Conservation (phyloP, 2,888 invertebrate species). For the Drosophila emarginata region DNA sequence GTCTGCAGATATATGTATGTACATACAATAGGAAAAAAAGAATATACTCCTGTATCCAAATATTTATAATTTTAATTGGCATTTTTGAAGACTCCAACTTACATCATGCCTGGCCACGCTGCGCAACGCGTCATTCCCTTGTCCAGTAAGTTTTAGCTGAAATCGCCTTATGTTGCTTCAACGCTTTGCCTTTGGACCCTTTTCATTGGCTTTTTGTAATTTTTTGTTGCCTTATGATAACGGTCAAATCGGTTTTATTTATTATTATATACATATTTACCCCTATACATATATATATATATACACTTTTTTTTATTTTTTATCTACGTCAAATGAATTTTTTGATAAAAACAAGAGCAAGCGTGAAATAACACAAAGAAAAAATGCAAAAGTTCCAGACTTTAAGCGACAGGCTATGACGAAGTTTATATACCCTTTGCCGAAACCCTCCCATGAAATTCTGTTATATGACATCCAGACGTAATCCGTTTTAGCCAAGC, state of each 20-base stretch:
- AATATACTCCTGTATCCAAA: conserved; percentile 1
- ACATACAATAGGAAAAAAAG: conserved; percentile 6
- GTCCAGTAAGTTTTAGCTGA: not conserved
- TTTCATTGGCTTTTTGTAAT: conserved; percentile 21
- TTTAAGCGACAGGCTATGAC: not conserved
- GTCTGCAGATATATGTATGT: conserved; percentile 15
- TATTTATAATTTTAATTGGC: conserved; percentile 72
- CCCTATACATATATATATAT: not conserved
- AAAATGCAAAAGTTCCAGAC: not conserved
- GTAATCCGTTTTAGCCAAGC: too few relatives aligned
- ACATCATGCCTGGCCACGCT: not conserved
- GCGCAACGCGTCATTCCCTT: not conserved
- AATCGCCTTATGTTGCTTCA: conserved; percentile 24
- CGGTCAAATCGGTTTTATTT: conserved; percentile 50
- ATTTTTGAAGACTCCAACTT: conserved; percentile 38
- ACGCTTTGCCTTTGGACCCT: conserved; percentile 36
- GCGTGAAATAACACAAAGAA: conserved; percentile 10
- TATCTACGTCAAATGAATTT: conserved; percentile 48
- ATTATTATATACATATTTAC: conserved; percentile 1
- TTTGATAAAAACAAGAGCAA: conserved; percentile 26
- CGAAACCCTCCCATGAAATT: too few relatives aligned
- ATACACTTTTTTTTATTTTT: conserved; percentile 15
- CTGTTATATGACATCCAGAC: not conserved
- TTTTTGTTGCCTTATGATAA: conserved; percentile 48
- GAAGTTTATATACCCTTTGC: not conserved